These are phyloP conservation scores for Pterobdella sp. DNA, from an alignment of 2,888 invertebrate species.

Conservation along the genomic window DNA sequence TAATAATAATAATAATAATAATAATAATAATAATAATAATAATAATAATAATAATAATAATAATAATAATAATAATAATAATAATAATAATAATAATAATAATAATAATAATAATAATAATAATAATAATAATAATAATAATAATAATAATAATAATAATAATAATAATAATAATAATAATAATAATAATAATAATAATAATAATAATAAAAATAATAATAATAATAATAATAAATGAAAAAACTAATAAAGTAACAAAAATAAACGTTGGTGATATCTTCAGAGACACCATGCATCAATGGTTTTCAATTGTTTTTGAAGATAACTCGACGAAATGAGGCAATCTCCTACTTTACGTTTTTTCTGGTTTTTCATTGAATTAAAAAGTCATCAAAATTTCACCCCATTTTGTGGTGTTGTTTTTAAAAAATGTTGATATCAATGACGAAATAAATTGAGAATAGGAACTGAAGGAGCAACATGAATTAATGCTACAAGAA, in stretches of 20 bases:
- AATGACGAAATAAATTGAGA: too few relatives aligned
- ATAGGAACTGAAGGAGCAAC: too few relatives aligned
- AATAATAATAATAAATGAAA: not conserved
- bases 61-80: constrained; percentile 1
- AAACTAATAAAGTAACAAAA: not conserved
- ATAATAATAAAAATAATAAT: not conserved
- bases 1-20: constrained; percentile 1
- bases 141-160: constrained; percentile 1
- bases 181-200: not conserved
- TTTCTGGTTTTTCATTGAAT: too few relatives aligned
- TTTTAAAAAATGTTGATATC: too few relatives aligned
- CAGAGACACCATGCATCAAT: not conserved
- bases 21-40: constrained; percentile 1
- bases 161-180: not conserved
- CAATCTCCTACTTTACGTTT: too few relatives aligned
- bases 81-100: not conserved
- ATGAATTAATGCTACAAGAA: too few relatives aligned
- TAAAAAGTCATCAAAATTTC: too few relatives aligned
- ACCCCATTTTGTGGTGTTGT: too few relatives aligned
- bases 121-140: not conserved
- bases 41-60: constrained; percentile 1
- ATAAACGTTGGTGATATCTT: not conserved
- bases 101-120: constrained; percentile 1
- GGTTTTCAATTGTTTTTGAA: too few relatives aligned
- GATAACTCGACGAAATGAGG: too few relatives aligned